Base-by-base conservation (phyloP, 2,113 vertebrate species). In the Sarotherodon lohbergeri region DNA sequence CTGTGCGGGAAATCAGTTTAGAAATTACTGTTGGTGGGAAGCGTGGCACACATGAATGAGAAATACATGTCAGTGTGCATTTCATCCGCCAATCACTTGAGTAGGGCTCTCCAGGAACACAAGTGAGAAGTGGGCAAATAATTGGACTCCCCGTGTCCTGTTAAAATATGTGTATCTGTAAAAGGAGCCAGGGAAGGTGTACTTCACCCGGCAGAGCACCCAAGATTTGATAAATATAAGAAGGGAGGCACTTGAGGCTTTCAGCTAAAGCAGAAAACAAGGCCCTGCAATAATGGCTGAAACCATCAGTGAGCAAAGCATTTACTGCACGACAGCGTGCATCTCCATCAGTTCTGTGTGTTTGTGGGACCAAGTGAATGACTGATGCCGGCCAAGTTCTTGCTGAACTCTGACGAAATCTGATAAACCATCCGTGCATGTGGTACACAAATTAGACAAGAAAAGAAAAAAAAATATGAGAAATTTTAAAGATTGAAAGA, bases 71-170 rank as follows among this genome's bases (percentile, higher is more conserved):
- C 92, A 85, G 94, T 93, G 93, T 95, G 96, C 92, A 93, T 94
- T 94, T 95, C 94, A 93, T 92, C 89, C 88, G 88, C 95, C 95
- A 96, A 96, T 96, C 96, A 96, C 96, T 96, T 96, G 91, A 96
- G 90, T 85, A 55, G 82, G 50, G 85, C 95, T 94, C 96, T 96
- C 90, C 93, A 95, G 91, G 91, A 94, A 39, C 85, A 88, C 89
- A 46, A 93, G 94, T 83, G 89, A 91, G 83, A 91, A 93, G 93
- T 88, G 90, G 93, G 86, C 92, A 89, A 95, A 95, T 95, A 96
- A 96, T 95, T 94, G 93, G 92, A 93, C 89, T 86, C 89, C 89
- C 82, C 6, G 34, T 83, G 88, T 83, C 68, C 88, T 82, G 89
- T 91, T 94, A 87, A 93, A 93, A 92, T 90, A 87, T 91, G 94